phyloP scores from a whole-genome alignment of 2,113 vertebrate species.

The Odocoileus hemionus region DNA sequence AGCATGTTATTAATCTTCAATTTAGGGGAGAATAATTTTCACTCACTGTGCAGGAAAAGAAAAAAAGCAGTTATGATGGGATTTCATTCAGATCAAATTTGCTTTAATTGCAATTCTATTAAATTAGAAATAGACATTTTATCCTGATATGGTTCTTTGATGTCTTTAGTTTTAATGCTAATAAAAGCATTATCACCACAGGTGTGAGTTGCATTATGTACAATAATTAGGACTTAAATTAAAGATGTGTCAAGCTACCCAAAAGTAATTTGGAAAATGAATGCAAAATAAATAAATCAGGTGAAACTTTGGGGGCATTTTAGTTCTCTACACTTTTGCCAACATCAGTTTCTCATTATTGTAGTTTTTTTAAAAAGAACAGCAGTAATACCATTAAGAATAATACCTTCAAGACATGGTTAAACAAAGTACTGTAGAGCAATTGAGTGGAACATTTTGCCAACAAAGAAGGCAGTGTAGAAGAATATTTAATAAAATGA shows the following conservation, averaged over 20 bases:
- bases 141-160: slow-evolving; percentile 75
- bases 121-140: slow-evolving; percentile 77
- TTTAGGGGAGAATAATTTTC: slow-evolving; percentile 74
- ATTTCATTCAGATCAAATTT: slow-evolving; percentile 76
- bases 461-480: slow-evolving; percentile 27
- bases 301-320: slow-evolving; percentile 52
- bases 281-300: slow-evolving; percentile 41
- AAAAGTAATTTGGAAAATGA: slow-evolving; percentile 68
- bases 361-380: not conserved
- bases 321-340: not conserved
- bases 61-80: slow-evolving; percentile 56
- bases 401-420: not conserved
- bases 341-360: slow-evolving; percentile 12
- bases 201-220: slow-evolving; percentile 73
- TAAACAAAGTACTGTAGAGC: slow-evolving; percentile 1
- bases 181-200: slow-evolving; percentile 79
- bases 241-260: slow-evolving; percentile 69
- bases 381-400: not conserved
- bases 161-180: slow-evolving; percentile 75
- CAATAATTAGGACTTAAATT: slow-evolving; percentile 77
- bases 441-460: slow-evolving; percentile 12
- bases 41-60: slow-evolving; percentile 57
- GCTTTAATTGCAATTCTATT: slow-evolving; percentile 77
- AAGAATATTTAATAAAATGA: slow-evolving; percentile 31
- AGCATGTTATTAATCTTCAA: slow-evolving; percentile 74